Evolutionary conservation across 2,888 invertebrate species (phyloP).

Genomic region (Rhamnusium bicolor): DNA sequence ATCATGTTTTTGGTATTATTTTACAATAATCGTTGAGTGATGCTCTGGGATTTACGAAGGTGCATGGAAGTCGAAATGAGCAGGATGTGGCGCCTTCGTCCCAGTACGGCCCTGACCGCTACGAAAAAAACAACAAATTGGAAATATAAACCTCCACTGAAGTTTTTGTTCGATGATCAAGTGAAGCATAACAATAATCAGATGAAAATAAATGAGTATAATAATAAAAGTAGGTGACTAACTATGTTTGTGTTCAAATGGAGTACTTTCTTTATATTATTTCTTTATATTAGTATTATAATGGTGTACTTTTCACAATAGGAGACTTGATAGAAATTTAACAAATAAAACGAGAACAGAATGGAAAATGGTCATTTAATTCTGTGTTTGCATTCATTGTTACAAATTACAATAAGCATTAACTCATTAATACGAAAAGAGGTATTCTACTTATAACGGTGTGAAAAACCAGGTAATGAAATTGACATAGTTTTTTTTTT

Average conservation of each 20-base stretch:
- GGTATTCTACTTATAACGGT: not conserved
- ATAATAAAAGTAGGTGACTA: constrained; percentile 3
- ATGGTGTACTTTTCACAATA: not conserved
- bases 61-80: too few species aligned
- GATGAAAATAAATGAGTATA: not conserved
- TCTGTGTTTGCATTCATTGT: not conserved
- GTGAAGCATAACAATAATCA: not conserved
- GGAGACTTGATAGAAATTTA: not conserved
- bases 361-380: not conserved
- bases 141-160: not conserved
- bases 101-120: too few species aligned
- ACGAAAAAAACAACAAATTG: too few species aligned
- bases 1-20: too few species aligned
- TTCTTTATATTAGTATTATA: not conserved
- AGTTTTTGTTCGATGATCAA: not conserved
- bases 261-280: not conserved
- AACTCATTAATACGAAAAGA: not conserved
- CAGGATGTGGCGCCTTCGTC: too few species aligned
- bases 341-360: not conserved
- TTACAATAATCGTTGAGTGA: too few species aligned
- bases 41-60: too few species aligned
- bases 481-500: too few species aligned
- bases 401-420: not conserved
- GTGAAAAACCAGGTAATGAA: too few species aligned
- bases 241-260: not conserved